Conservation (phyloP, 92 coral and sea anemone species). For the Porites rus region DNA sequence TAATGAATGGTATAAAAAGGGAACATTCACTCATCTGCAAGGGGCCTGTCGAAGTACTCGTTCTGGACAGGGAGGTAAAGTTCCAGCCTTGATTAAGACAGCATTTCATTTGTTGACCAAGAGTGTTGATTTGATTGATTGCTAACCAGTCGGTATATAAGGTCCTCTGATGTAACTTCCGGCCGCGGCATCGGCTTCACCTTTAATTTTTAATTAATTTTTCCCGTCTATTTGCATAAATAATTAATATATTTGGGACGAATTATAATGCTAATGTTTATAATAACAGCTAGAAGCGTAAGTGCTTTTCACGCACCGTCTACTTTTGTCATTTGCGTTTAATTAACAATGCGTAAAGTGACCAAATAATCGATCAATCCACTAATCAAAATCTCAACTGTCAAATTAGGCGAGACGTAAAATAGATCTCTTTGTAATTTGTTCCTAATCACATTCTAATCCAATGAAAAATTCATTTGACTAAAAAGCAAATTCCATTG, state of each 20-base stretch:
- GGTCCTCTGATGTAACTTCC: too few species aligned
- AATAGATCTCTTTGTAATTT: not conserved
- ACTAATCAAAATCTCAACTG: not conserved
- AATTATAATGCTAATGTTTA: too few species aligned
- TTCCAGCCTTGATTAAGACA: too few species aligned
- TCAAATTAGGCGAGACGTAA: not conserved
- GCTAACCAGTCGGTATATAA: too few species aligned
- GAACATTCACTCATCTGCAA: conserved; percentile 84
- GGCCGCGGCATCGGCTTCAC: too few species aligned
- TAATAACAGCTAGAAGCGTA: too few species aligned
- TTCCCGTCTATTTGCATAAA: not conserved
- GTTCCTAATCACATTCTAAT: not conserved
- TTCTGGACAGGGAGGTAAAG: conserved; percentile 80
- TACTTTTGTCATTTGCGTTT: too few species aligned
- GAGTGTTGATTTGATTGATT: too few species aligned
- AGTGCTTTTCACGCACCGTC: too few species aligned
- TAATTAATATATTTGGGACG: not conserved
- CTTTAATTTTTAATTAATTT: too few species aligned
- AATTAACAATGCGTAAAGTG: conserved; percentile 1
- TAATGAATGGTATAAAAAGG: conserved; percentile 63
- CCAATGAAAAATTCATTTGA: not conserved
- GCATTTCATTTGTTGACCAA: too few species aligned
- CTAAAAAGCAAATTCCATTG: not conserved
- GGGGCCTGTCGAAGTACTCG: conserved; percentile 87
- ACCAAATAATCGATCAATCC: conserved; percentile 3